These are phyloP conservation scores for Choristoneura rosaceana DNA, from an alignment of 2,888 invertebrate species.

Conservation along the genomic window DNA sequence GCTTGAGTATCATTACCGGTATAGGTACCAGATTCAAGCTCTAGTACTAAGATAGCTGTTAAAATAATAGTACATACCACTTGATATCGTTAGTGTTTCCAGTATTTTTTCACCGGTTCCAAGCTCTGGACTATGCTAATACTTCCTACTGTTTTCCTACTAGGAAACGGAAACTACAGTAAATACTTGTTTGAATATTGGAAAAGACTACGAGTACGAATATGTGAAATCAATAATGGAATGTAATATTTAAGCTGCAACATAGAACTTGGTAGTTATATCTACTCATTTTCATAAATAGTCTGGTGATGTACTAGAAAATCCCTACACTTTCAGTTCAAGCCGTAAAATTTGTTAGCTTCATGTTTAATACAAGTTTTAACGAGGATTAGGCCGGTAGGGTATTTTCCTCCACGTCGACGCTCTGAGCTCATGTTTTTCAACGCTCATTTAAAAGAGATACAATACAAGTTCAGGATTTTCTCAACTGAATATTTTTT, in stretches of 20 bases:
- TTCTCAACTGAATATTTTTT: neutral
- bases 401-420: slow-evolving; percentile 4
- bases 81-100: too few species aligned
- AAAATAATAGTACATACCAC: too few species aligned
- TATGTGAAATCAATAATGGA: neutral
- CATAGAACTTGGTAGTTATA: slow-evolving; percentile 1
- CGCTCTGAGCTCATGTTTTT: neutral
- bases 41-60: too few species aligned
- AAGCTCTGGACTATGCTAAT: too few species aligned
- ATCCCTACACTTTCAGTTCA: slow-evolving; percentile 24
- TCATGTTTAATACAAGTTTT: slow-evolving; percentile 32
- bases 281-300: neutral
- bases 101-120: too few species aligned
- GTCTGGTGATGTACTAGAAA: slow-evolving; percentile 10
- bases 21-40: too few species aligned
- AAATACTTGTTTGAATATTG: too few species aligned
- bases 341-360: slow-evolving; percentile 28
- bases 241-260: neutral
- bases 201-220: neutral
- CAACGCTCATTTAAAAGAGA: slow-evolving; percentile 1
- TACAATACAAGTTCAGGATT: neutral
- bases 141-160: too few species aligned
- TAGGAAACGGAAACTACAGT: too few species aligned
- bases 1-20: too few species aligned
- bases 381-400: slow-evolving; percentile 24